These are phyloP conservation scores for Spheniscus mendiculus DNA, from an alignment of 2,113 vertebrate species.

Conservation along the genomic window DNA sequence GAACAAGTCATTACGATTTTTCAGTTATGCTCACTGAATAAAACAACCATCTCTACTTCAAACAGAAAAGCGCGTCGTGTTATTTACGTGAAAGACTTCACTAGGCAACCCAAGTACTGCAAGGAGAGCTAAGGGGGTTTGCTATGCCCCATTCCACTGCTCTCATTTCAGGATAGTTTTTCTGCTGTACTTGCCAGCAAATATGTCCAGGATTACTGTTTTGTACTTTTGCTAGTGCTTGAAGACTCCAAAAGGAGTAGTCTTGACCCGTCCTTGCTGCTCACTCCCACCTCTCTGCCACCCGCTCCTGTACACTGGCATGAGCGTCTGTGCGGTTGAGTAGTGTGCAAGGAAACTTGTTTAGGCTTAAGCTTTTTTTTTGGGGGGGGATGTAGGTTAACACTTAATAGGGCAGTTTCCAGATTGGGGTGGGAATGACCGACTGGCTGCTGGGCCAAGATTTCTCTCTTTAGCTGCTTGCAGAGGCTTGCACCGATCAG, in stretches of 20 bases:
- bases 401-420: not conserved
- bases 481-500: not conserved
- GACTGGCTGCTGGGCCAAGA: not conserved
- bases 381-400: fast-evolving
- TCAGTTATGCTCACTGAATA: not conserved
- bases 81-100: fast-evolving
- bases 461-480: not conserved
- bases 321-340: fast-evolving
- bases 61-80: fast-evolving
- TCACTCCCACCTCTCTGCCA: not conserved
- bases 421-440: fast-evolving
- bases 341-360: fast-evolving
- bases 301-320: fast-evolving
- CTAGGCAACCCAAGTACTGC: not conserved
- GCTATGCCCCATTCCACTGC: fast-evolving
- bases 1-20: not conserved
- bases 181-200: not conserved
- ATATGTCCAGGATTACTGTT: fast-evolving
- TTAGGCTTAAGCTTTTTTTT: fast-evolving
- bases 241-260: fast-evolving
- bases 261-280: fast-evolving
- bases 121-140: not conserved
- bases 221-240: not conserved
- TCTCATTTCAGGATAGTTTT: not conserved
- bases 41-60: not conserved